Base-by-base conservation (phyloP, 2,888 invertebrate genomes). In the Ormyrus nitidulus region DNA sequence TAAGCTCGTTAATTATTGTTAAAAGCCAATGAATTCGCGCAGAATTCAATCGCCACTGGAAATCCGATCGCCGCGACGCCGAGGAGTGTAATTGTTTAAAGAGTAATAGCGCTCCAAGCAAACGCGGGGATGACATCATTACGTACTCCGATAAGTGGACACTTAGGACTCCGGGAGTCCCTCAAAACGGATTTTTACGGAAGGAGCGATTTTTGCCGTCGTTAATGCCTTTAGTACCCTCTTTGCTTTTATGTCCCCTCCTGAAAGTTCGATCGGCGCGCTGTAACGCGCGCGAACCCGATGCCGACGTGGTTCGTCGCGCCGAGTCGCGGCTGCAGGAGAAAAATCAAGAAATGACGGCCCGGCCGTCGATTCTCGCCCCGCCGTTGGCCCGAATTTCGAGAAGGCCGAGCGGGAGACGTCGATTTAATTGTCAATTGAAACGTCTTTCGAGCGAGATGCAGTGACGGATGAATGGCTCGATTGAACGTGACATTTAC, bases 211-310 rank as follows among this genome's bases (percentile, higher is more conserved):
- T 83, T 82, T 82, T 80, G 78, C 76, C 72, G 83, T 81, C 83
- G 82, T 83, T 83, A 84, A 83, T 83, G 81, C 78, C 78, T 84
- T 84, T 83, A 84, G 79, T 82, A 81, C 83, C 83, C 78, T 77
- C 83, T 83, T 79, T 81, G 79, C 79, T 83, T 83, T 83, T 83
- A 80, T 78, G 69, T 79, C 66, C 66, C 62, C 51, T 78, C 73
- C 66, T 79, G 58, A 77, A 82, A 82, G 79, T 83, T 82, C 81
- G 82, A 82, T 83, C 81, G 72, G 69, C 71, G 54, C 78, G 77
- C 34, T 79, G 69, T 70, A 79, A 74, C 79, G 72, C 68, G 77
- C 72, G 73, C 70, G 64, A 34, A 34, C 34, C 9, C 64, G 70
- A 48, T 46, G 54, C 19, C 56, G 61, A n/a, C 69, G 74, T 54